Conservation (phyloP, 2,888 invertebrate species). For the Blastobasis adustella region DNA sequence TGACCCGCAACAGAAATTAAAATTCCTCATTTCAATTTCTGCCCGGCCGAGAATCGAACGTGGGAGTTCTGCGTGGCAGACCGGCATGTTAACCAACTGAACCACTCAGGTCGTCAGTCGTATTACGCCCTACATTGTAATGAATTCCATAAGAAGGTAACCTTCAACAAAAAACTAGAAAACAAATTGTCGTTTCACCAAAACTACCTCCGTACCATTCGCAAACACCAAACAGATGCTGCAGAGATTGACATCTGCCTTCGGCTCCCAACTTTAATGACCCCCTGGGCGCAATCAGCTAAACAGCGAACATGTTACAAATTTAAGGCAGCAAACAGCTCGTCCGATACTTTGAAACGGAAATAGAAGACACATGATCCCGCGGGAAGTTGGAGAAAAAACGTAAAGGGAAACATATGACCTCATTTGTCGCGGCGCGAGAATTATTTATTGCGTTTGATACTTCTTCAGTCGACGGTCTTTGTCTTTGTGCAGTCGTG, state of each 20-base stretch:
- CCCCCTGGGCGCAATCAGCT: conserved; percentile 63
- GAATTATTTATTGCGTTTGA: conserved; percentile 72
- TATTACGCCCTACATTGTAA: too few relatives aligned
- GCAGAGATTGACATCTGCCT: conserved; percentile 52
- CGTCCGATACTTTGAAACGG: conserved; percentile 65
- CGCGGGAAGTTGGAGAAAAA: conserved; percentile 68
- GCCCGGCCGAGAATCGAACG: too few relatives aligned
- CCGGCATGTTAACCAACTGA: too few relatives aligned
- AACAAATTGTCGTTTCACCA: too few relatives aligned
- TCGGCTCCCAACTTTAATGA: conserved; percentile 53
- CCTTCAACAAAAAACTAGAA: too few relatives aligned
- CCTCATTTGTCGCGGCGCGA: conserved; percentile 68
- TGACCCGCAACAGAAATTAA: too few relatives aligned
- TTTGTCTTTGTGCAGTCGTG: conserved; percentile 51
- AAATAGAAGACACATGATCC: conserved; percentile 74
- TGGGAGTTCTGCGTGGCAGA: too few relatives aligned
- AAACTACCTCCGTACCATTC: conserved; percentile 13
- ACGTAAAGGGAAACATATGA: conserved; percentile 71
- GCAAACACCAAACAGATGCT: conserved; percentile 54
- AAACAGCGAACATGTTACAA: conserved; percentile 71
- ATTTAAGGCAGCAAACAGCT: conserved; percentile 70
- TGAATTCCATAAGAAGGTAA: too few relatives aligned
- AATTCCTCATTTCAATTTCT: too few relatives aligned
- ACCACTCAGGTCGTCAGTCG: too few relatives aligned
- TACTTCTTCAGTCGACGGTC: conserved; percentile 54